Percentiles rank a stretch among this genome's conserved stretches.
Conservation (phyloP, 92 coral and sea anemone genomes). For the Epizoanthus illoricatus region DNA sequence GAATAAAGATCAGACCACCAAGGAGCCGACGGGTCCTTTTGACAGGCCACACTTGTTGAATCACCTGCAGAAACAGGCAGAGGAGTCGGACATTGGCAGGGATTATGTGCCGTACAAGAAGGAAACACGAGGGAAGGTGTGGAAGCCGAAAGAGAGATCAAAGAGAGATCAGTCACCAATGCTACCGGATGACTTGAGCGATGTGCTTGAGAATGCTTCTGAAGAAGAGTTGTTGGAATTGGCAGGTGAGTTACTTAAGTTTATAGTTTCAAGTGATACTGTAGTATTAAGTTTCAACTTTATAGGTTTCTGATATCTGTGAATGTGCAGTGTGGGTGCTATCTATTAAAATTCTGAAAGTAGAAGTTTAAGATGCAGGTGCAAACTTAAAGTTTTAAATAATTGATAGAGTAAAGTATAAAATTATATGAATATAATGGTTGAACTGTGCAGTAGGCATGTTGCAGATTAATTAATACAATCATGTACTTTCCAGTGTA, state of each 20-base stretch:
- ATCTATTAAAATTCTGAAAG: no score
- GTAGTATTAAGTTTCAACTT: no score
- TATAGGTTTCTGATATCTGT: no score
- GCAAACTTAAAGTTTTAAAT: no score
- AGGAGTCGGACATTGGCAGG: constrained; percentile 68
- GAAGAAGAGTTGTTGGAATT: constrained; percentile 91
- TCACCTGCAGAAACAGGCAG: constrained; percentile 88
- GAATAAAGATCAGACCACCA: constrained; percentile 80
- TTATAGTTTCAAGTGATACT: no score
- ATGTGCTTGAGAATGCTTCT: constrained; percentile 90
- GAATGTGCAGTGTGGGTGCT: no score
- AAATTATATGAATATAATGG: no score
- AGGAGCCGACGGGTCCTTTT: constrained; percentile 75
- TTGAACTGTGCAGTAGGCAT: no score
- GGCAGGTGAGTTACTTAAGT: constrained; percentile 87
- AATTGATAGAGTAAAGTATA: no score
- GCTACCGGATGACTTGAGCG: constrained; percentile 93
- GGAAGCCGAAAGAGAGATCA: constrained; percentile 62
- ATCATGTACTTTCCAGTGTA: no score
- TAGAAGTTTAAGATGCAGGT: no score
- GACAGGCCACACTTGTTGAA: constrained; percentile 73
- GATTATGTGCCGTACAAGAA: constrained; percentile 92
- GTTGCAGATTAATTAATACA: no score
- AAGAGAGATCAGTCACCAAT: constrained; percentile 56
- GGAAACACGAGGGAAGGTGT: constrained; percentile 91